Percentiles rank a stretch among this genome's conserved stretches.
Conservation (phyloP, 2,888 invertebrate genomes). For the Xylota sylvarum region DNA sequence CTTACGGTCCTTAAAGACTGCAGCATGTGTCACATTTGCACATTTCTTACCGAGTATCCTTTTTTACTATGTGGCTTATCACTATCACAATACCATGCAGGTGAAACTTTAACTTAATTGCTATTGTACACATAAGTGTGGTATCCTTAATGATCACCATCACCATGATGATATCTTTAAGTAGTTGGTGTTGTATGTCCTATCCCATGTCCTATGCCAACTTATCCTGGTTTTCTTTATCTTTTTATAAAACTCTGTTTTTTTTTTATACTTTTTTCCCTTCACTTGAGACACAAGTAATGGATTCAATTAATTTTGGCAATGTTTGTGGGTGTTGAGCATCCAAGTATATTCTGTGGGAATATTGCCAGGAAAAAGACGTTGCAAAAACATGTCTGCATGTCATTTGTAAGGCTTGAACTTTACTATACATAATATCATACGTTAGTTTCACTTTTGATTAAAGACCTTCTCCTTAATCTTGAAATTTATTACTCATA, state of each 20-base stretch:
- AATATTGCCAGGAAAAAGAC: conserved; percentile 42
- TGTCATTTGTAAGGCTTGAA: conserved; percentile 63
- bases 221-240: conserved; percentile 31
- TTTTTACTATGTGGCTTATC: conserved; percentile 25
- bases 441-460: conserved; percentile 11
- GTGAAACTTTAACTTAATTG: conserved; percentile 66
- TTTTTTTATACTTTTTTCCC: background rate
- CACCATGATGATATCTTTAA: conserved; percentile 52
- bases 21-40: conserved; percentile 8
- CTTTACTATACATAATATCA: background rate
- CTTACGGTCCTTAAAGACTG: background rate
- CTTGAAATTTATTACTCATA: conserved; percentile 29
- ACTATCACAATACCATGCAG: conserved; percentile 34
- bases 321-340: conserved; percentile 53
- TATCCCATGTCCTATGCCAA: conserved; percentile 33
- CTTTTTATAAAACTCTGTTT: background rate
- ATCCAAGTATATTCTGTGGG: conserved; percentile 31
- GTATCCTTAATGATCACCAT: conserved; percentile 51
- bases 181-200: conserved; percentile 25
- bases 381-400: conserved; percentile 71
- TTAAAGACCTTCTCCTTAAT: conserved; percentile 40
- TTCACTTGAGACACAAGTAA: conserved; percentile 42
- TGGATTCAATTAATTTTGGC: conserved; percentile 70
- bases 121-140: conserved; percentile 23
- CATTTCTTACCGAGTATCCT: conserved; percentile 22